Evolutionary conservation across 2,888 invertebrate genomes (phyloP).

Genomic region (Hermaeophaga mercurialis): DNA sequence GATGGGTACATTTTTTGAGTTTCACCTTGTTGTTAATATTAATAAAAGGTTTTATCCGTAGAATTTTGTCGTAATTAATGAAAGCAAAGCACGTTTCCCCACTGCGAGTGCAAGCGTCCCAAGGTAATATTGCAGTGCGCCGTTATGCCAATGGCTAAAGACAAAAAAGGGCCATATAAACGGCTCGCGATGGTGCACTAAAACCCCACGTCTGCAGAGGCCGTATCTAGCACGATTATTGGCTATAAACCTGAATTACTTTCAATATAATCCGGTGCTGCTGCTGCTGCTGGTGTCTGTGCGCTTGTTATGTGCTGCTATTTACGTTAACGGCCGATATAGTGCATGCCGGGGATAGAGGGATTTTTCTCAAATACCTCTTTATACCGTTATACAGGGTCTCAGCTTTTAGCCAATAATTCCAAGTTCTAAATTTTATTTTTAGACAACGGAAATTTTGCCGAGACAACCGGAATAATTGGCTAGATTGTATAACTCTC

Average conservation of each 20-base stretch:
- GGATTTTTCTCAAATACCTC: no score
- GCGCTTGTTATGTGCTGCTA: conserved; percentile 45
- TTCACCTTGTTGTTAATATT: not conserved
- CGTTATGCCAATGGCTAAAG: conserved; percentile 22
- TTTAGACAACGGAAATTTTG: no score
- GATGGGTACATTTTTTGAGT: no score
- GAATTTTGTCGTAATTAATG: conserved; percentile 25
- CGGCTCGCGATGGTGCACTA: conserved; percentile 38
- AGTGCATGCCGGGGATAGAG: conserved; percentile 18
- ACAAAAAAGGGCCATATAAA: conserved; percentile 29
- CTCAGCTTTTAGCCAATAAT: no score
- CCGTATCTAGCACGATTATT: conserved; percentile 50
- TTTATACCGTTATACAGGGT: no score
- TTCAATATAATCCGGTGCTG: conserved; percentile 51
- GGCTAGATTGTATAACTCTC: no score
- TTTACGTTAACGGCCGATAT: conserved; percentile 32
- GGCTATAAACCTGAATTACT: conserved; percentile 56
- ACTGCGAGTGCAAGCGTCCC: conserved; percentile 10
- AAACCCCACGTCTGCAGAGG: conserved; percentile 49
- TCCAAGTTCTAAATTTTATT: no score
- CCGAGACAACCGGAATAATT: no score
- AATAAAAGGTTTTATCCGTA: conserved; percentile 17
- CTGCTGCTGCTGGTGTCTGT: conserved; percentile 19
- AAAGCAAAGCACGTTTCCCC: conserved; percentile 18
- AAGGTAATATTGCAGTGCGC: conserved; percentile 23